phyloP scores from a whole-genome alignment of 2,113 vertebrate species.

The Ciconia maguari region DNA sequence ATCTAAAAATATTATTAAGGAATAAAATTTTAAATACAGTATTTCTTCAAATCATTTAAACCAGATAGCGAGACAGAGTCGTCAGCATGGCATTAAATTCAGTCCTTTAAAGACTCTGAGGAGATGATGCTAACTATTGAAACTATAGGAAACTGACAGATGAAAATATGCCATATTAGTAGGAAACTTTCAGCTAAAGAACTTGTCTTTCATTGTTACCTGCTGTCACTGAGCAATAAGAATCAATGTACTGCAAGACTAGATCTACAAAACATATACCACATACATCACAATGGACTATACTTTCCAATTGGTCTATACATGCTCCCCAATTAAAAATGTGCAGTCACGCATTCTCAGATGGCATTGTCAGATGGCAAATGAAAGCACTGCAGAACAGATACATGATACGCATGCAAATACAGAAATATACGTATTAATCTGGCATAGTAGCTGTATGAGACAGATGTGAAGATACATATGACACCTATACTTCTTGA shows the following conservation, averaged over 20 bases:
- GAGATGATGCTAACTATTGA: background rate
- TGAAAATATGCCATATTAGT: background rate
- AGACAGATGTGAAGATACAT: background rate
- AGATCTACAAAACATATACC: background rate
- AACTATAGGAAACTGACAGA: background rate
- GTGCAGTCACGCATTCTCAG: background rate
- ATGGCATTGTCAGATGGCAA: background rate
- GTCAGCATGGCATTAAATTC: background rate
- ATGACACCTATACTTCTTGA: background rate
- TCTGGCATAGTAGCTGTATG: background rate
- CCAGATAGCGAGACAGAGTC: rapidly evolving
- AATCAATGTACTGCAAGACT: background rate
- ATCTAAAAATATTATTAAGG: background rate
- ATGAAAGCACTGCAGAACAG: background rate
- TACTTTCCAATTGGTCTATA: rapidly evolving
- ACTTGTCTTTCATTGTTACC: background rate
- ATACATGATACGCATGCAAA: background rate
- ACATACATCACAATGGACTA: background rate
- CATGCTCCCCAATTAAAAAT: background rate
- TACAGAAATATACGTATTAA: background rate
- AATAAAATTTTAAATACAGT: background rate
- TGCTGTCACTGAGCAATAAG: background rate
- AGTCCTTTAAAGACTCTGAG: background rate
- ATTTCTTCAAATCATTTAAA: background rate
- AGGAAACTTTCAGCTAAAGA: background rate